Conservation (phyloP, 2,888 invertebrate species). For the Endotricha flammealis region DNA sequence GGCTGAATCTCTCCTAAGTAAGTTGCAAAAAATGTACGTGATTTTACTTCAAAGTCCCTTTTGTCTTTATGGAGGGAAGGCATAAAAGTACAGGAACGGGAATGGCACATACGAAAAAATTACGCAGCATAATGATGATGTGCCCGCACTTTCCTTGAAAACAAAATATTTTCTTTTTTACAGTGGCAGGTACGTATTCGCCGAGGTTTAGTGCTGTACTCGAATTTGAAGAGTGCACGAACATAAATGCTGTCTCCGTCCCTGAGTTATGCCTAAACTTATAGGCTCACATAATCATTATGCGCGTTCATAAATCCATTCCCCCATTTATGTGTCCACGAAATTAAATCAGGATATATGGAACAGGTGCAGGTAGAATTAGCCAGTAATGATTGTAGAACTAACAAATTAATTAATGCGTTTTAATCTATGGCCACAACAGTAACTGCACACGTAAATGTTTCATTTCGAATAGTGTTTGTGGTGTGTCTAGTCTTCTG, state of each 20-base stretch:
- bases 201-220: conserved; percentile 47
- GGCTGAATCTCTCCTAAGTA: conserved; percentile 78
- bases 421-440: too few species aligned
- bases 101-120: conserved; percentile 76
- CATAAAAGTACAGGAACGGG: conserved; percentile 74
- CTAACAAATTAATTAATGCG: too few species aligned
- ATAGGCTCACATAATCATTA: background rate
- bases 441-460: too few species aligned
- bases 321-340: background rate
- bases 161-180: conserved; percentile 72
- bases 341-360: too few species aligned
- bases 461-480: too few species aligned
- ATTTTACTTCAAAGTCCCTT: conserved; percentile 79
- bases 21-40: conserved; percentile 79
- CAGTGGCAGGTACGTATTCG: conserved; percentile 68
- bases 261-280: background rate
- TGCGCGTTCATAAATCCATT: background rate
- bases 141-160: conserved; percentile 67
- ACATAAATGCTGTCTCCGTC: background rate
- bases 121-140: conserved; percentile 76
- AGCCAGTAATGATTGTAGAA: too few species aligned
- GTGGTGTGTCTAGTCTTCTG: too few species aligned
- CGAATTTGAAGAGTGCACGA: conserved; percentile 23
- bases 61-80: conserved; percentile 76
- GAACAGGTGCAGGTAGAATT: too few species aligned